Percentiles rank a stretch among this genome's conserved stretches.
Evolutionary conservation across 2,888 invertebrate species (phyloP).

Genomic region (Xestia rhomboidea): DNA sequence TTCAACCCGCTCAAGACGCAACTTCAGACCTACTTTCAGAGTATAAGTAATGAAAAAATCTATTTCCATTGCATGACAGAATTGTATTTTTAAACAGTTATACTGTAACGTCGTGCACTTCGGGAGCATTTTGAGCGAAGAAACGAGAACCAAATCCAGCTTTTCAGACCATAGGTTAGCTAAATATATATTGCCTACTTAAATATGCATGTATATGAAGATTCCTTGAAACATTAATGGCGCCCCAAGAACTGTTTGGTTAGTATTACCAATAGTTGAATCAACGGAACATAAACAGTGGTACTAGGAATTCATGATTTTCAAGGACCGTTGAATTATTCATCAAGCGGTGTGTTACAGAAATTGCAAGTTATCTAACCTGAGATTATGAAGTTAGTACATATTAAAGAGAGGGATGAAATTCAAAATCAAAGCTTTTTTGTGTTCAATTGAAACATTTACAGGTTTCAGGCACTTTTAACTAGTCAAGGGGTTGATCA

Average conservation of each 20-base stretch:
- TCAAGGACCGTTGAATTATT: constrained; percentile 51
- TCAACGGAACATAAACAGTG: constrained; percentile 26
- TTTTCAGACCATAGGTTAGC: background rate
- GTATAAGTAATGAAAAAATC: background rate
- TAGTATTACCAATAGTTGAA: constrained; percentile 24
- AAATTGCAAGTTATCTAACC: constrained; percentile 33
- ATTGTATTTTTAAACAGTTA: constrained; percentile 6
- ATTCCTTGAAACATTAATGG: constrained; percentile 27
- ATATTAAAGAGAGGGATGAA: background rate
- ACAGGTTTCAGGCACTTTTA: background rate
- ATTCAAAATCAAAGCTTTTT: background rate
- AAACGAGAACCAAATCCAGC: background rate
- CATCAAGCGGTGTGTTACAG: constrained; percentile 31
- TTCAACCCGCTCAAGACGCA: too few relatives aligned
- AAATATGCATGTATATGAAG: background rate
- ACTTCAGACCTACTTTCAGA: too few relatives aligned
- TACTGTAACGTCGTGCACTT: background rate
- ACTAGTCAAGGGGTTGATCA: background rate
- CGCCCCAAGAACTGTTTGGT: constrained; percentile 25
- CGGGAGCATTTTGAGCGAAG: too few relatives aligned
- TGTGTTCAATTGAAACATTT: background rate
- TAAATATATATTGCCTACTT: background rate
- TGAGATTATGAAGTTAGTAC: background rate
- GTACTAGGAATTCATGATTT: constrained; percentile 51
- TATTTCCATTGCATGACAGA: constrained; percentile 30